A percentile compares a stretch with the other conserved stretches of the same genome.
These are phyloP conservation scores for Zosterops hypoxanthus DNA, from an alignment of 2,113 vertebrate species.

Conservation along the genomic window DNA sequence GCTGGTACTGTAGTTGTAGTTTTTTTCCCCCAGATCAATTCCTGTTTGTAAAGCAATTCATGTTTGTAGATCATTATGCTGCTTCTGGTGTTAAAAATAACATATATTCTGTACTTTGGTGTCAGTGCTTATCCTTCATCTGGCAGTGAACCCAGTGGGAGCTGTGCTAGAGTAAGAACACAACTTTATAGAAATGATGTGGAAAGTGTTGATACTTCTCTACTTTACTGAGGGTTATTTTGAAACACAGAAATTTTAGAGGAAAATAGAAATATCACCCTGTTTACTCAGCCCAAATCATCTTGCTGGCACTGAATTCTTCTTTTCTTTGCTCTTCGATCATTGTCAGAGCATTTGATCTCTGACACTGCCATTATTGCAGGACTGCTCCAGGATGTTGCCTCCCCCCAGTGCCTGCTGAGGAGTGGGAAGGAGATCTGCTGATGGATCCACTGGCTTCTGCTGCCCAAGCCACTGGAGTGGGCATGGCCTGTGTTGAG, in stretches of 20 bases:
- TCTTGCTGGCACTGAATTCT: not conserved
- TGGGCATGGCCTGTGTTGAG: not conserved
- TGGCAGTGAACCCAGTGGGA: not conserved
- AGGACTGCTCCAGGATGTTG: not conserved
- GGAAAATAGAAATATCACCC: not conserved
- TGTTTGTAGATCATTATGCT: not conserved
- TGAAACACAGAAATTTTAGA: not conserved
- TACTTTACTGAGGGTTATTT: not conserved
- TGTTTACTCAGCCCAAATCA: not conserved
- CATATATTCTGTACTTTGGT: not conserved
- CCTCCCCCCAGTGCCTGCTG: accelerated
- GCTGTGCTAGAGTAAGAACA: not conserved
- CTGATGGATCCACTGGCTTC: accelerated
- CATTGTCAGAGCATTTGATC: not conserved
- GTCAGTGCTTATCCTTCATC: not conserved
- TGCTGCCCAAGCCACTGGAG: not conserved
- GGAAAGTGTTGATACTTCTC: not conserved
- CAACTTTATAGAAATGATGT: not conserved
- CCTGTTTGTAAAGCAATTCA: not conserved
- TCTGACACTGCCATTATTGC: not conserved
- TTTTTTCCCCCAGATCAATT: not conserved
- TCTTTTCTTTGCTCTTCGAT: not conserved
- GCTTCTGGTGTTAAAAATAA: not conserved
- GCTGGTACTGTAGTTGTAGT: not conserved
- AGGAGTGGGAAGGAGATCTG: not conserved